Evolutionary conservation across 2,888 invertebrate genomes (phyloP).

Genomic region (Neoascia interrupta): DNA sequence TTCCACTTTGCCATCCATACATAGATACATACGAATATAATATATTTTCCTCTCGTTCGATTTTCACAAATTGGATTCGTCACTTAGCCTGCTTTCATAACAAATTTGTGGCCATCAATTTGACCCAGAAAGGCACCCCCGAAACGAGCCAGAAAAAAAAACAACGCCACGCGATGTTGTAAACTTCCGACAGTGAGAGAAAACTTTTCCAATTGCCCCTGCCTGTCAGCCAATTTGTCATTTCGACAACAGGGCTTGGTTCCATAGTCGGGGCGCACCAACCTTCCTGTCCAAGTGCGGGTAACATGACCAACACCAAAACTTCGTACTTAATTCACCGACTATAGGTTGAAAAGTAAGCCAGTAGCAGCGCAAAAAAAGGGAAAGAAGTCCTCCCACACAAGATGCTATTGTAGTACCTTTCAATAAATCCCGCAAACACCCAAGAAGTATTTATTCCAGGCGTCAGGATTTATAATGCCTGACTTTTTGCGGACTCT

Average conservation of each 20-base stretch:
- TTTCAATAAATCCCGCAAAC: slow-evolving; percentile 60
- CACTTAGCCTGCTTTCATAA: slow-evolving; percentile 62
- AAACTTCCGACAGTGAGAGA: slow-evolving; percentile 55
- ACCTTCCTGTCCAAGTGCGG: slow-evolving; percentile 5
- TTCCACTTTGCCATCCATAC: not conserved
- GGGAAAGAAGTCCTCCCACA: slow-evolving; percentile 4
- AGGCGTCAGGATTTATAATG: slow-evolving; percentile 65
- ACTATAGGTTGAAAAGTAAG: too few relatives aligned
- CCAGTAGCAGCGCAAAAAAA: slow-evolving; percentile 5
- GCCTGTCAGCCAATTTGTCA: slow-evolving; percentile 68
- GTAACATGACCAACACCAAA: slow-evolving; percentile 14
- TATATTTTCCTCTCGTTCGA: slow-evolving; percentile 5
- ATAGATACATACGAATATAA: too few relatives aligned
- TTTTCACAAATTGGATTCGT: slow-evolving; percentile 56
- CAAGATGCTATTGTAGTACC: slow-evolving; percentile 51
- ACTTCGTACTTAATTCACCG: slow-evolving; percentile 2
- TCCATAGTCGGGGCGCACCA: too few relatives aligned
- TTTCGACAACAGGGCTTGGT: too few relatives aligned
- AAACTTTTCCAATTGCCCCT: slow-evolving; percentile 67
- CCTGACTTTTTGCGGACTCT: slow-evolving; percentile 49
- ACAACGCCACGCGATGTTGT: slow-evolving; percentile 30
- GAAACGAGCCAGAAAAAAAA: too few relatives aligned
- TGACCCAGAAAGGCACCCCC: slow-evolving; percentile 35
- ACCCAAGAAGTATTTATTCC: slow-evolving; percentile 53
- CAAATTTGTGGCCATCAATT: slow-evolving; percentile 62